These are phyloP conservation scores for Lampris megalopsis DNA, from an alignment of 2,113 vertebrate species.

Conservation along the genomic window DNA sequence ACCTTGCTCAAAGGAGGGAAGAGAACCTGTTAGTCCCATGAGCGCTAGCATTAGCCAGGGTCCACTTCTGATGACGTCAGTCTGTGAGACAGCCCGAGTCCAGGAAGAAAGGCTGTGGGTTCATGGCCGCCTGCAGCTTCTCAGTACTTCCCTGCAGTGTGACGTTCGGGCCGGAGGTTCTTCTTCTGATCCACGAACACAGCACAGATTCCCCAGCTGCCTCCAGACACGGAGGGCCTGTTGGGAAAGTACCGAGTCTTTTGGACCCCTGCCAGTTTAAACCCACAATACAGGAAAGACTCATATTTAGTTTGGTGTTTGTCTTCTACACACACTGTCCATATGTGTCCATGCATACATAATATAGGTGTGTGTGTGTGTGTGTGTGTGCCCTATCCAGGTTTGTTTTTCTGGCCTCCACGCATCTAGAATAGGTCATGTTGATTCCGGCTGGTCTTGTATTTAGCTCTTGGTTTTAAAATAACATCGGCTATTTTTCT, in stretches of 20 bases:
- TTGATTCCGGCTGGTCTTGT: conserved; percentile 34
- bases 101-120: too few relatives aligned
- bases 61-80: conserved; percentile 21
- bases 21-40: conserved; percentile 60
- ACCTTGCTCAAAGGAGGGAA: conserved; percentile 7
- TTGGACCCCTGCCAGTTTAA: conserved; percentile 40
- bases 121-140: not conserved
- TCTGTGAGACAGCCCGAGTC: not conserved
- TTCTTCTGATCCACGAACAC: conserved; percentile 32
- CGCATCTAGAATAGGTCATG: conserved; percentile 27
- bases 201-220: conserved; percentile 22
- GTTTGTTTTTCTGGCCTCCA: conserved; percentile 50
- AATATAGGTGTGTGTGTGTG: not conserved
- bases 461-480: conserved; percentile 30
- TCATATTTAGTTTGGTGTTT: conserved; percentile 52
- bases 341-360: not conserved
- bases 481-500: not conserved
- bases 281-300: conserved; percentile 39
- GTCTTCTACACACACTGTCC: conserved; percentile 40
- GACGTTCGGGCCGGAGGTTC: conserved; percentile 8
- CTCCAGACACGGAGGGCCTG: conserved; percentile 24
- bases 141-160: not conserved
- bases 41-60: not conserved
- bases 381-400: conserved; percentile 9
- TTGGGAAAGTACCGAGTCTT: conserved; percentile 46